Percentiles rank a stretch among this genome's conserved stretches.
These are phyloP conservation scores for Xenopus tropicalis DNA, from an alignment of 2,113 vertebrate genomes.

Conservation along the genomic window UCB_Xtro_10.0 CM004447.2:42347501-42348000, in stretches of 20 bases:
- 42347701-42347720: conserved; percentile 33
- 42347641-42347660: conserved; percentile 15
- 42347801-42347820: conserved; percentile 19
- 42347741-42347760: conserved; percentile 9
- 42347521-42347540: no score
- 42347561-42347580: no score
- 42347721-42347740: conserved; percentile 24
- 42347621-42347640: neutral
- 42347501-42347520: no score
- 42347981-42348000: no score
- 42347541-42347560: no score
- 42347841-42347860: neutral
- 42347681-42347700: conserved; percentile 28
- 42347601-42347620: no score
- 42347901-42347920: conserved; percentile 7
- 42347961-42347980: no score
- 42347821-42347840: neutral
- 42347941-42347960: no score
- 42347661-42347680: conserved; percentile 36
- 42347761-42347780: conserved; percentile 33
- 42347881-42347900: conserved; percentile 20
- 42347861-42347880: conserved; percentile 19
- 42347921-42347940: neutral
- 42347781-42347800: conserved; percentile 25
- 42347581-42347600: no score